Base-by-base conservation (phyloP, 1,140 invertebrate species). In the Alviniconcha marisindica region DNA sequence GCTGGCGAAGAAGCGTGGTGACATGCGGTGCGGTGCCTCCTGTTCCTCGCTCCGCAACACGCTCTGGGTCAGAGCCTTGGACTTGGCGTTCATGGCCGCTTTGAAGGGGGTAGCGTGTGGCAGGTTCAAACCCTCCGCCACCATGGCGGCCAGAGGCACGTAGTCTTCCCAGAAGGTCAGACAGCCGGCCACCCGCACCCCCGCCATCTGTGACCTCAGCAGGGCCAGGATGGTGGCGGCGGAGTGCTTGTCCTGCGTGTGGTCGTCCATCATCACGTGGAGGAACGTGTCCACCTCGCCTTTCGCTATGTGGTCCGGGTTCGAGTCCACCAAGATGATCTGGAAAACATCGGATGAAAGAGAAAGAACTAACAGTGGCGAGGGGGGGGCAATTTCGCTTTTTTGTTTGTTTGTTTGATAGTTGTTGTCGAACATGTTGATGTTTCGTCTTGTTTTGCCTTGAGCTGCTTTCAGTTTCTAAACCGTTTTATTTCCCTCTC, bases 271-370 rank as follows among this genome's bases (percentile, higher is more conserved):
- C 38, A 82, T 81, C 51, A 78, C 79, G 24, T 81, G 44, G 18
- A 87, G 81, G 31, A 85, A 87, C n/a, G 31, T n/a, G 48, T 78
- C 10, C 36, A 82, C 86, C 2, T 74, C 24, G 3, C 28, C 10
- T 5, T 33, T 66, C 21, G 84, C 48, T 0, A 51, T 12, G 36
- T 87, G 48, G 42, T 82, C 56, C 21, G 66, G 48, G 42, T 88
- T 69, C 0, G 83, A 80, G 54, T 90, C 88, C 54, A 89, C 86
- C 2, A 90, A 56, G 24, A 88, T 54, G 18, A 90, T 51, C 89
- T 90, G 81, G 33, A 79, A 76, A 86, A 48, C 5, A 18, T 48
- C 18, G 44, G 18, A 48, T 18, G n/a, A n/a, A n/a, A n/a, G n/a
- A n/a, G n/a, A n/a, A n/a, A n/a, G n/a, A n/a, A n/a, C n/a, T n/a